Percentiles rank a stretch among this genome's conserved stretches.
phyloP scores from a whole-genome alignment of 2,888 invertebrate species.

The Mycogona germanica region DNA sequence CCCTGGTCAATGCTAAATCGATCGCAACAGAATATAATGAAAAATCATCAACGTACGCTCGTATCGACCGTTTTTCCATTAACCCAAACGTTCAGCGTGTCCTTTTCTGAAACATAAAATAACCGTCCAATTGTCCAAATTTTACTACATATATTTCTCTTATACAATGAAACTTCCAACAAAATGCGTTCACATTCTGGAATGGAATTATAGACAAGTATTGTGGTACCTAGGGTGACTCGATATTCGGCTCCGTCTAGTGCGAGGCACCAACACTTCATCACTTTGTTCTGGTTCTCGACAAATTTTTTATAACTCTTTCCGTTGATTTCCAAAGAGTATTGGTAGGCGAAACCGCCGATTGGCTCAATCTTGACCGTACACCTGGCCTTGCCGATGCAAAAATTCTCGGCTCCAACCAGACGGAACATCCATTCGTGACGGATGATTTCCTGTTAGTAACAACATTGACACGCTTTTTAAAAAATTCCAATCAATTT shows the following conservation, averaged over 20 bases:
- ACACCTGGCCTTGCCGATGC: slow-evolving; percentile 45
- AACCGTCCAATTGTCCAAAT: no score
- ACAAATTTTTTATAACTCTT: slow-evolving; percentile 65
- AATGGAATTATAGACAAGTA: background rate
- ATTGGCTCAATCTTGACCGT: slow-evolving; percentile 45
- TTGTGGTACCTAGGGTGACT: slow-evolving; percentile 53
- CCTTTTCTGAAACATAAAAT: slow-evolving; percentile 48
- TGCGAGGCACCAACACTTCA: slow-evolving; percentile 57
- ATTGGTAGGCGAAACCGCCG: slow-evolving; percentile 63
- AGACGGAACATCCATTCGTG: slow-evolving; percentile 87
- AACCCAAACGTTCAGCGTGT: slow-evolving; percentile 59
- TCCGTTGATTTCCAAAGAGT: slow-evolving; percentile 68
- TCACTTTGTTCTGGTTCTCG: slow-evolving; percentile 60
- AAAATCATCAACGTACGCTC: slow-evolving; percentile 37
- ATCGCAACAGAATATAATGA: background rate
- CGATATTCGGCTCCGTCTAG: slow-evolving; percentile 38
- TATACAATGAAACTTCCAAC: background rate
- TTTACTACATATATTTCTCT: background rate
- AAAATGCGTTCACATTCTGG: background rate
- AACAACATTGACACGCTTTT: background rate
- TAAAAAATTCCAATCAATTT: no score
- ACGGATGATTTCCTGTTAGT: slow-evolving; percentile 51
- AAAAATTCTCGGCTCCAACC: slow-evolving; percentile 70
- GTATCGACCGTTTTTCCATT: slow-evolving; percentile 56
- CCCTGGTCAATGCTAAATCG: no score